Evolutionary conservation across 2,888 invertebrate genomes (phyloP), one percentile per base, ranked within the genome.

Genomic region (Callyntrura sp.): DNA sequence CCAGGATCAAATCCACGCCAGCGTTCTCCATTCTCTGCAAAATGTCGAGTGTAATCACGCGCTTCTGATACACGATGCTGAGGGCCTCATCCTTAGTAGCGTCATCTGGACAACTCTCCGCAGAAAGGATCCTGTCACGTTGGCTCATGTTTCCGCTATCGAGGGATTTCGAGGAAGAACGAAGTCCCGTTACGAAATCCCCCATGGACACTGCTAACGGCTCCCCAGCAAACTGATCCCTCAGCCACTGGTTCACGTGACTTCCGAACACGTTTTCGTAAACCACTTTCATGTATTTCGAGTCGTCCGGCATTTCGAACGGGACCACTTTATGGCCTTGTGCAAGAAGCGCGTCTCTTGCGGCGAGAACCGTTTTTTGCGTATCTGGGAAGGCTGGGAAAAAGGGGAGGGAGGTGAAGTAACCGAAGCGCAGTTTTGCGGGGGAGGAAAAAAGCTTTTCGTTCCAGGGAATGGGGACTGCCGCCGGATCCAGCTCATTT

Each of bases 1-100:
- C 94, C 48, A 94, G 91, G 6, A 94, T 91, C 0, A 94, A 94
- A 87, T 94, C 94, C 76, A 94, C 57, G 57, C 86, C 83, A 11
- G 81, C 76, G 1, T 85, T 51, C 14, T 91, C 79, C 92, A 91
- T 91, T 17, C 25, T 45, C 11, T 45, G 45, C 43, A 90, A 70
- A 12, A 90, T 28, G 2, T 90, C 79, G 6, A 65, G 35, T 14
- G 68, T 85, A 12, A 81, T 14, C 3, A 65, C 48, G 4, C 57
- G 23, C 60, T 57, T 35, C 12, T 28, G 35, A 28, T 79, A 79
- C 5, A 79, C 11, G 12, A 20, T 25, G 14, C 51, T 6, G 4
- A 14, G 20, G 11, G 14, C 23, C 14, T 20, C 48, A 12, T 48
- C 48, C 6, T 25, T 2, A 3, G 23, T 20, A 20, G 51, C 4